phyloP scores from a whole-genome alignment of 1,140 invertebrate genomes.

The Drosophila kohkoa region DNA sequence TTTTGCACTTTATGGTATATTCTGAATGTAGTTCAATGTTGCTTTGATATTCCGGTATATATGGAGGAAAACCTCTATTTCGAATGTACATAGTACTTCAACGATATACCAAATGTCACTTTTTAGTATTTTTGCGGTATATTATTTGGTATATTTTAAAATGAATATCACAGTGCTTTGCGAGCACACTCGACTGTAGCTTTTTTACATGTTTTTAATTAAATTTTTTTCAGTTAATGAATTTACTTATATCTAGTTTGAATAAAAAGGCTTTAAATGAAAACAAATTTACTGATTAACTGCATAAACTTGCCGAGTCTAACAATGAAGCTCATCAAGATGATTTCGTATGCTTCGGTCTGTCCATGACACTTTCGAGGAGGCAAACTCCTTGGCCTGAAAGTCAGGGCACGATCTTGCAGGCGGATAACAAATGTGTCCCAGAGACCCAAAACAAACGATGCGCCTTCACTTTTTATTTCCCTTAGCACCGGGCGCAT shows the following conservation, averaged over 20 bases:
- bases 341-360: not conserved
- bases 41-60: no score
- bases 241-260: not conserved
- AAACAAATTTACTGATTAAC: not conserved
- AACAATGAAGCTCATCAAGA: constrained; percentile 24
- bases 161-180: no score
- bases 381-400: constrained; percentile 39
- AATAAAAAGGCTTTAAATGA: not conserved
- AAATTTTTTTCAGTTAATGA: no score
- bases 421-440: constrained; percentile 76
- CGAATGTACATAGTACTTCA: no score
- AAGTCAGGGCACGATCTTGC: constrained; percentile 32
- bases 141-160: no score
- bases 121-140: no score
- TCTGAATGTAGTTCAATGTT: no score
- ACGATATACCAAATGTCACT: no score
- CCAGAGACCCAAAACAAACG: constrained; percentile 80
- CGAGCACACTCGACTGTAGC: no score
- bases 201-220: no score
- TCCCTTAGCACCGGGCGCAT: constrained; percentile 39
- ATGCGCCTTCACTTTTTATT: constrained; percentile 77
- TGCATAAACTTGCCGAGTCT: not conserved
- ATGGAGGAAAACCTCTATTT: no score
- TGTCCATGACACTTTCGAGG: constrained; percentile 4
- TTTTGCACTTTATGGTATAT: no score